Conservation (phyloP, 2,113 vertebrate species). For the Athene noctua region DNA sequence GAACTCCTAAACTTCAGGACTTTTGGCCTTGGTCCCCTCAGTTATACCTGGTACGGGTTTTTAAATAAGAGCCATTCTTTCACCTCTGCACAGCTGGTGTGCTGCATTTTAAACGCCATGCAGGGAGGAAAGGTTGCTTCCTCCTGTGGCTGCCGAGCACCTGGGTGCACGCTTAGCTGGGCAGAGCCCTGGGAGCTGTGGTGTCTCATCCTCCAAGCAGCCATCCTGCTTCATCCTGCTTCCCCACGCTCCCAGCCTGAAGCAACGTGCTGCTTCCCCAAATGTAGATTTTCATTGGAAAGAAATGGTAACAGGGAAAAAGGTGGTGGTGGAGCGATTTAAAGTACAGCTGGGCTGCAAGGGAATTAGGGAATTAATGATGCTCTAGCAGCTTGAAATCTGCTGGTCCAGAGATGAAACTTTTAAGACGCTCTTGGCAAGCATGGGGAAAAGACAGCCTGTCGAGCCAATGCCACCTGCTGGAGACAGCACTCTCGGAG, state of each 20-base stretch:
- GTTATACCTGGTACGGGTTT: background rate
- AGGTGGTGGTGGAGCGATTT: background rate
- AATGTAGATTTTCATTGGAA: background rate
- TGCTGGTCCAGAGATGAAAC: background rate
- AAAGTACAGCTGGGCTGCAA: background rate
- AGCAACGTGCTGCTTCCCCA: fast-evolving
- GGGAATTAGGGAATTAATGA: background rate
- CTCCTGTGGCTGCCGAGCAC: background rate
- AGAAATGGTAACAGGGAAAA: background rate
- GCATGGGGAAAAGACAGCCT: background rate
- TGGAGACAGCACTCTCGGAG: background rate
- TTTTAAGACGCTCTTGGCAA: background rate
- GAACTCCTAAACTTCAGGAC: background rate
- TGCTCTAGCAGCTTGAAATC: background rate
- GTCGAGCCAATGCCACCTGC: conserved; percentile 10
- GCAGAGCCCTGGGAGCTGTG: background rate
- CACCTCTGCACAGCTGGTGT: background rate
- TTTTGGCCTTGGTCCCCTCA: background rate
- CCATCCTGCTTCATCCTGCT: background rate
- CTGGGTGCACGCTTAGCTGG: background rate
- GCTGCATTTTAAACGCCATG: background rate
- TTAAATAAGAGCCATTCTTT: background rate
- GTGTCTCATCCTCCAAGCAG: fast-evolving
- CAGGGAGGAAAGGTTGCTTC: background rate
- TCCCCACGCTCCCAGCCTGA: background rate